Conservation (phyloP, 2,888 invertebrate species). For the Phyllotreta striolata region DNA sequence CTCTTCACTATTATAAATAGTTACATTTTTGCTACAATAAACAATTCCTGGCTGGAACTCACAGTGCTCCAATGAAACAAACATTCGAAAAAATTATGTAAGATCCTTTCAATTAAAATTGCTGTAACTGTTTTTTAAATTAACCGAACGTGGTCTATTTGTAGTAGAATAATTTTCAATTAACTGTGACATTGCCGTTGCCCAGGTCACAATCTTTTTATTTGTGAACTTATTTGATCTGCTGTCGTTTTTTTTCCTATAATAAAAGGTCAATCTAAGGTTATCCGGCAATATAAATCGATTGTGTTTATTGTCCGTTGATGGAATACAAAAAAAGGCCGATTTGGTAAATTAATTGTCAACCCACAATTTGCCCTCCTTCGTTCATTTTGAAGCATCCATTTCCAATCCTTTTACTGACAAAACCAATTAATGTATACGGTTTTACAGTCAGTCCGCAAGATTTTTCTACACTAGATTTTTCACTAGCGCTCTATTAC, state of each 20-base stretch:
- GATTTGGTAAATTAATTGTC: neutral
- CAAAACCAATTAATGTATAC: no score
- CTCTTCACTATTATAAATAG: neutral
- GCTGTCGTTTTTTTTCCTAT: slow-evolving; percentile 13
- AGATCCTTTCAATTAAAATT: slow-evolving; percentile 1
- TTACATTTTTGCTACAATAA: neutral
- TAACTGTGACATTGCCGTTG: slow-evolving; percentile 20
- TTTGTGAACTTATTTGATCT: slow-evolving; percentile 21
- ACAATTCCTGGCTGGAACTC: neutral
- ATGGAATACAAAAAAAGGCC: neutral
- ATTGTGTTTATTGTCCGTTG: no score
- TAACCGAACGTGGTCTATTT: slow-evolving; percentile 4
- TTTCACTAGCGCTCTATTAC: no score
- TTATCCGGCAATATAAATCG: no score
- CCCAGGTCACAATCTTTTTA: slow-evolving; percentile 23
- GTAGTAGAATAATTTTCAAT: slow-evolving; percentile 19
- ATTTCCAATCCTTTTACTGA: no score
- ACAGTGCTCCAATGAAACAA: neutral
- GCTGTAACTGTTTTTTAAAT: slow-evolving; percentile 11
- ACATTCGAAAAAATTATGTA: slow-evolving; percentile 9
- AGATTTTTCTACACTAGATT: no score
- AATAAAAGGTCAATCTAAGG: slow-evolving; percentile 15
- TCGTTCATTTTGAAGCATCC: no score
- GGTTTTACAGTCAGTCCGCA: no score
- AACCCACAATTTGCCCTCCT: no score